Evolutionary conservation across 2,888 invertebrate species (phyloP).

Genomic region (Hypomecis atomaria): DNA sequence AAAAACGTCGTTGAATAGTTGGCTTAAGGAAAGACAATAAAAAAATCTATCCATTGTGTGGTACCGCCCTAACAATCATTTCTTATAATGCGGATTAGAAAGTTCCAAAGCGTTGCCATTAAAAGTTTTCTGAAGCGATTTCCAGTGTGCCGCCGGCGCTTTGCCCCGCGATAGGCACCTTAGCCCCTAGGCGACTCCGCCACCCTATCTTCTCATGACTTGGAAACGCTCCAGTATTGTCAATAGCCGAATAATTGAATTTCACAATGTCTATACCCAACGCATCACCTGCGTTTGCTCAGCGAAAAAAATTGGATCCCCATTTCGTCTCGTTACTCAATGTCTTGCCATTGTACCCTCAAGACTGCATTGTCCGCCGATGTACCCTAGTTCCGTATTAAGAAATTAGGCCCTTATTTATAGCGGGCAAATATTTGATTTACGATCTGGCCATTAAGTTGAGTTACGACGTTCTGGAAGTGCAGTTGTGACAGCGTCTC

Average conservation of each 20-base stretch:
- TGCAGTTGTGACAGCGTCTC: constrained; percentile 54
- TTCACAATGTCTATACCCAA: constrained; percentile 69
- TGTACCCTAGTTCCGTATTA: constrained; percentile 57
- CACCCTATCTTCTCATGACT: constrained; percentile 54
- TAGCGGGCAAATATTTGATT: constrained; percentile 67
- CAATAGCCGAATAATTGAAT: constrained; percentile 79
- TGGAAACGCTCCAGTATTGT: constrained; percentile 68
- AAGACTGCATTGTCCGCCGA: constrained; percentile 65
- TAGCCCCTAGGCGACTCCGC: constrained; percentile 27
- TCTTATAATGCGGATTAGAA: constrained; percentile 41
- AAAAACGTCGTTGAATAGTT: constrained; percentile 8
- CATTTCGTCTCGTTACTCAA: constrained; percentile 79
- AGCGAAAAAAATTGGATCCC: constrained; percentile 68
- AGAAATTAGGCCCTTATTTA: constrained; percentile 76
- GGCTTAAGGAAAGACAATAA: constrained; percentile 6
- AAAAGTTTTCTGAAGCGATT: constrained; percentile 44
- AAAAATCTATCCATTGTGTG: constrained; percentile 25
- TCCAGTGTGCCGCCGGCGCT: constrained; percentile 34
- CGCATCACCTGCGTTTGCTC: constrained; percentile 74
- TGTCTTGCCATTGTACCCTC: constrained; percentile 70
- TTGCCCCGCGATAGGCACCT: constrained; percentile 12
- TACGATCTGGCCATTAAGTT: constrained; percentile 54
- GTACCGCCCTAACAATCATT: constrained; percentile 36
- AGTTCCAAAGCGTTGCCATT: constrained; percentile 41
- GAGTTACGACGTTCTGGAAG: constrained; percentile 58